Percentiles rank a stretch among this genome's conserved stretches.
These are phyloP conservation scores for Eutolmus rufibarbis DNA, from an alignment of 2,888 invertebrate species.

Conservation along the genomic window DNA sequence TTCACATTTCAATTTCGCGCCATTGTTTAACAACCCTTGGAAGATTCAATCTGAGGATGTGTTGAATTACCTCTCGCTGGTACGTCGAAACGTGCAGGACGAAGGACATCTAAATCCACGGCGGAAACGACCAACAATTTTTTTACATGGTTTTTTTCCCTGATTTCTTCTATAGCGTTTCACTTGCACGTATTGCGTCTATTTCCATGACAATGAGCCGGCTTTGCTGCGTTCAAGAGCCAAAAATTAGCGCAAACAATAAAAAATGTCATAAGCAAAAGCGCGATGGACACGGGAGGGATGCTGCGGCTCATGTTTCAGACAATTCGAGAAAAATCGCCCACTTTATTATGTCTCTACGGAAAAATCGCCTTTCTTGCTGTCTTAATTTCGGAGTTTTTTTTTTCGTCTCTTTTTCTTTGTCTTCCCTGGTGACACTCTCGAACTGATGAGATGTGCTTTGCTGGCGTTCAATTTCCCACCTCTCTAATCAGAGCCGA, in stretches of 20 bases:
- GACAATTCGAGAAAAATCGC: slow-evolving; percentile 37
- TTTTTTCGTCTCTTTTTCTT: background rate
- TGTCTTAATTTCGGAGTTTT: slow-evolving; percentile 34
- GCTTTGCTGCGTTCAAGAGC: slow-evolving; percentile 36
- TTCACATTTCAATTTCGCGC: slow-evolving; percentile 43
- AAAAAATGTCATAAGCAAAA: slow-evolving; percentile 42
- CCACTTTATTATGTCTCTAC: slow-evolving; percentile 21
- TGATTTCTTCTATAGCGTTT: background rate
- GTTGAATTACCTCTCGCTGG: slow-evolving; percentile 2
- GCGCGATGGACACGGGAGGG: slow-evolving; percentile 11
- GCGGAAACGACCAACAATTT: background rate
- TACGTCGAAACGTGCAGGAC: background rate
- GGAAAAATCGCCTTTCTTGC: slow-evolving; percentile 27
- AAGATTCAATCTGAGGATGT: slow-evolving; percentile 3
- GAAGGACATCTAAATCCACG: background rate
- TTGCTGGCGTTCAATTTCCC: slow-evolving; percentile 33
- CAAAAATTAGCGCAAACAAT: slow-evolving; percentile 45
- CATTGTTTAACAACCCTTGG: slow-evolving; percentile 5
- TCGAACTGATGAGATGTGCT: slow-evolving; percentile 21
- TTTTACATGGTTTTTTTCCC: slow-evolving; percentile 4
- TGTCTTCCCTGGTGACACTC: slow-evolving; percentile 28
- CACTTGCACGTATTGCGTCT: slow-evolving; percentile 4
- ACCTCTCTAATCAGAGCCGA: slow-evolving; percentile 39
- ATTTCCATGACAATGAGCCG: slow-evolving; percentile 33
- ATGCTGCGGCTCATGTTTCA: background rate